A percentile compares a stretch with the other conserved stretches of the same genome.
Evolutionary conservation across 2,113 vertebrate species (phyloP).

Genomic region (Hippocampus barbouri): DNA sequence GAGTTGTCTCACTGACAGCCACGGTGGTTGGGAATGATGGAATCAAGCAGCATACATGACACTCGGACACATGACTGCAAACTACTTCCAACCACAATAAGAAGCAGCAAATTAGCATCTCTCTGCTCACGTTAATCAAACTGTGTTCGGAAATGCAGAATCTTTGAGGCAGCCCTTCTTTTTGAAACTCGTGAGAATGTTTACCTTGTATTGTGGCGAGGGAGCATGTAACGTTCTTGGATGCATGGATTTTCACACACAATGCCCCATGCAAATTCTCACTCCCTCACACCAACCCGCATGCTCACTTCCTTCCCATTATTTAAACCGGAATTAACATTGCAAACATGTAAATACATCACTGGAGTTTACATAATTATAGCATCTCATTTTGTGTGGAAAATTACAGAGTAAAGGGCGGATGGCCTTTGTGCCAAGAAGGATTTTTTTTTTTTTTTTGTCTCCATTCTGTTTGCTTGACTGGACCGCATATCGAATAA

Average conservation of each 20-base stretch:
- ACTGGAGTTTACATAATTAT: not conserved
- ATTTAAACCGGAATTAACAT: not conserved
- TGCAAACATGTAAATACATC: not conserved
- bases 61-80: too few relatives aligned
- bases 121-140: not conserved
- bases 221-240: not conserved
- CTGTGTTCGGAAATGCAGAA: not conserved
- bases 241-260: too few relatives aligned
- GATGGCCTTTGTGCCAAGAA: constrained; percentile 5
- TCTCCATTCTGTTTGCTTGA: constrained; percentile 27
- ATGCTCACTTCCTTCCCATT: not conserved
- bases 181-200: not conserved
- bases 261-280: not conserved
- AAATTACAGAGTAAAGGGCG: constrained; percentile 3
- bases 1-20: not conserved
- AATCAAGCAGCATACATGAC: too few relatives aligned
- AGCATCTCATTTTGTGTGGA: not conserved
- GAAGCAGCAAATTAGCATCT: too few relatives aligned
- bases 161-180: not conserved
- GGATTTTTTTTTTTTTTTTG: not conserved
- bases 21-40: too few relatives aligned
- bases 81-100: too few relatives aligned
- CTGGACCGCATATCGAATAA: constrained; percentile 15
- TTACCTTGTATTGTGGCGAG: not conserved
- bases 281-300: not conserved